Evolutionary conservation across 1,140 invertebrate genomes (phyloP).

Genomic region (Papilio polyxenes): DNA sequence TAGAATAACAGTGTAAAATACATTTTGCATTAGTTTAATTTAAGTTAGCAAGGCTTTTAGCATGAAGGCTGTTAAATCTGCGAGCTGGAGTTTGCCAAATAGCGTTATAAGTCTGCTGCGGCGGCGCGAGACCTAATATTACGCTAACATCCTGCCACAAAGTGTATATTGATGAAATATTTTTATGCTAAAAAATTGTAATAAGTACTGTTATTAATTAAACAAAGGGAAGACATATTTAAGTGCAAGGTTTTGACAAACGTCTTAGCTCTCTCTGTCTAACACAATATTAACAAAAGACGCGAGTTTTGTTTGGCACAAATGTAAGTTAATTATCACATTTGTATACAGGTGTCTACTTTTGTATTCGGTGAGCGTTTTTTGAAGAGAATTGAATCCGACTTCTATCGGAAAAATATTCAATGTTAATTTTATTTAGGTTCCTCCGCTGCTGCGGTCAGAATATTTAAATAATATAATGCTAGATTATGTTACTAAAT

Average conservation of each 20-base stretch:
- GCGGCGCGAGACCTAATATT: not conserved
- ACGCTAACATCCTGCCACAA: not conserved
- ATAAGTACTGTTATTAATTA: too few species aligned
- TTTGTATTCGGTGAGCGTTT: not conserved
- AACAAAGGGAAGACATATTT: too few species aligned
- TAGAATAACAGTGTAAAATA: not conserved
- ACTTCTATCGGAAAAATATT: slow-evolving; percentile 24
- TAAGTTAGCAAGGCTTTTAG: slow-evolving; percentile 4
- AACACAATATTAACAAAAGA: not conserved
- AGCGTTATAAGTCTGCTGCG: slow-evolving; percentile 3
- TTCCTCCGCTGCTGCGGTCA: not conserved
- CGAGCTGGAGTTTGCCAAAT: slow-evolving; percentile 6
- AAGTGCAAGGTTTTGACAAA: too few species aligned
- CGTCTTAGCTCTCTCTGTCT: not conserved
- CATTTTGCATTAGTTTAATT: not conserved
- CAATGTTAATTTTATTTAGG: slow-evolving; percentile 24
- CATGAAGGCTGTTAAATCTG: slow-evolving; percentile 19
- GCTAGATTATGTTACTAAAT: not conserved
- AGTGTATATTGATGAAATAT: not conserved
- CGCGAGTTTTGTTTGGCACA: not conserved
- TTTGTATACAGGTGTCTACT: not conserved
- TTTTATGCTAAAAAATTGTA: not conserved
- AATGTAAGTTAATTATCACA: not conserved
- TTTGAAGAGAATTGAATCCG: slow-evolving; percentile 25
- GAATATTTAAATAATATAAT: not conserved